Evolutionary conservation across 2,797 vertebrate species (phyloP).

Genomic region (Leptoclinus maculatus): DNA sequence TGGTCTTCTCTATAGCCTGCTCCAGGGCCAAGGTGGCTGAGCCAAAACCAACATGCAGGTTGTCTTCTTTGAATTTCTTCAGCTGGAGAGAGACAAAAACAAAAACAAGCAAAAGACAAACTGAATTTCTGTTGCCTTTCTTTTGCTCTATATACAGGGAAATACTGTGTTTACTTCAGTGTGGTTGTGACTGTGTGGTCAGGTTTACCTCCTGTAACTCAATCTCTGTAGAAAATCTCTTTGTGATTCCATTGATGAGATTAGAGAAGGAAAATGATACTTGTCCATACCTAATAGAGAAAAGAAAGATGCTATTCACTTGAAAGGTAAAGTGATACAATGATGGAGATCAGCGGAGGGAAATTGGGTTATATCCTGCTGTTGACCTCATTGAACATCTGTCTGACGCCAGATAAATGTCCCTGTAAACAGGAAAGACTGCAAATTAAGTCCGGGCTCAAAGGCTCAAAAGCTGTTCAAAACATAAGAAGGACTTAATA

Average conservation of each 20-base stretch:
- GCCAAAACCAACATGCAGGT: constrained; percentile 88
- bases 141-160: constrained; percentile 1
- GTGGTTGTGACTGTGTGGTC: constrained; percentile 3
- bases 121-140: not conserved
- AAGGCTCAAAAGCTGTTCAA: constrained; percentile 6
- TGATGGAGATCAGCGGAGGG: not conserved
- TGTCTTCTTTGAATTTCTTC: constrained; percentile 87
- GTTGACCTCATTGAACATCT: not conserved
- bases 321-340: not conserved
- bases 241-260: constrained; percentile 85
- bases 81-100: constrained; percentile 78
- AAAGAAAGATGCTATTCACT: not conserved
- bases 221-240: constrained; percentile 87
- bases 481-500: not conserved
- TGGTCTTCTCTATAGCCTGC: constrained; percentile 92
- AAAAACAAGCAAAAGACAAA: not conserved
- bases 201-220: constrained; percentile 90
- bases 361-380: not conserved
- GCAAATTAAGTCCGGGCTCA: not conserved
- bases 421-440: not conserved
- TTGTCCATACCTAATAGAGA: constrained; percentile 83
- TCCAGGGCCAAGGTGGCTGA: constrained; percentile 89
- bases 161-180: constrained; percentile 1
- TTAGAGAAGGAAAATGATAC: constrained; percentile 90
- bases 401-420: not conserved